A percentile compares a stretch with the other conserved stretches of the same genome.
phyloP scores from a whole-genome alignment of 2,888 invertebrate species.

The Microdon myrmicae region DNA sequence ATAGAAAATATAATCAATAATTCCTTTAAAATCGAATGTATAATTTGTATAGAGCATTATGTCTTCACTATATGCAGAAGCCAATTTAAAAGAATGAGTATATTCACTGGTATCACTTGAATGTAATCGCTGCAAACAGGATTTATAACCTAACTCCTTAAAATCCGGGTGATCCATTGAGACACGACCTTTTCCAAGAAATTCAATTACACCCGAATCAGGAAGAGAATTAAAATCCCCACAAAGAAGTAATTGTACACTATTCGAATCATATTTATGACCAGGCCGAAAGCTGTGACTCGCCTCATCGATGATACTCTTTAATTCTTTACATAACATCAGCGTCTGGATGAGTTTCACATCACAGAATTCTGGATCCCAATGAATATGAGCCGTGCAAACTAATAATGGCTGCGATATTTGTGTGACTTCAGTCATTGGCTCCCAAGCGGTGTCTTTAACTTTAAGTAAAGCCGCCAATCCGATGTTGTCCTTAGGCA shows the following conservation, averaged over 20 bases:
- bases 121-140: slow-evolving; percentile 88
- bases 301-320: slow-evolving; percentile 86
- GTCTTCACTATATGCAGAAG: slow-evolving; percentile 93
- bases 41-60: slow-evolving; percentile 99
- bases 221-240: slow-evolving; percentile 99
- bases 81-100: slow-evolving; percentile 95
- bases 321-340: slow-evolving; percentile 96
- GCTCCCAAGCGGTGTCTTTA: slow-evolving; percentile 94
- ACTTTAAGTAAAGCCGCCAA: slow-evolving; percentile 94
- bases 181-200: slow-evolving; percentile 89
- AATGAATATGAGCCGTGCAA: slow-evolving; percentile 98
- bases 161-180: slow-evolving; percentile 94
- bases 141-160: slow-evolving; percentile 93
- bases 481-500: slow-evolving; percentile 99
- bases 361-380: slow-evolving; percentile 99
- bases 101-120: slow-evolving; percentile 90
- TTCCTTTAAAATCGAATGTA: slow-evolving; percentile 99
- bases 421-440: slow-evolving; percentile 80
- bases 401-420: slow-evolving; percentile 89
- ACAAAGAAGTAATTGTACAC: slow-evolving; percentile 92
- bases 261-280: slow-evolving; percentile 77
- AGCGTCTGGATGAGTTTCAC: slow-evolving; percentile 99
- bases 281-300: slow-evolving; percentile 81
- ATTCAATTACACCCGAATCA: slow-evolving; percentile 97
- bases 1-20: slow-evolving; percentile 99